Evolutionary conservation across 2,888 invertebrate species (phyloP), one percentile per base, ranked within the genome.

Genomic region (Stenichneumon culpator): DNA sequence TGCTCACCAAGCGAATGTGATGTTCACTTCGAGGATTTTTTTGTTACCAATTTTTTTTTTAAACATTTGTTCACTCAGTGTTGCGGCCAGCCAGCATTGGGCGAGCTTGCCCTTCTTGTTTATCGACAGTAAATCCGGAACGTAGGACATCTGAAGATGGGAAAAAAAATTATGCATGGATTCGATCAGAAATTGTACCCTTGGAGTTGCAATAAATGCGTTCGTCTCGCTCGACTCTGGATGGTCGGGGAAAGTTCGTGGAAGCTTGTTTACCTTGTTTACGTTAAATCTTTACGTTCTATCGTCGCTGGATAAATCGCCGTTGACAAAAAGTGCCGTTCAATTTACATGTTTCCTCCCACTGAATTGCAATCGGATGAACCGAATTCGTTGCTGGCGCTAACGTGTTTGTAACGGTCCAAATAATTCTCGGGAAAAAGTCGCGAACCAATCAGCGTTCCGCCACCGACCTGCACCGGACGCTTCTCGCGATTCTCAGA

Each of bases 11-110:
- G 60, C 39, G 22, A 16, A 3, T 9, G 3, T 7, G 19, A 89
- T 28, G 28, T 87, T 19, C 5, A 88, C 84, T 5, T 73, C 57
- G 19, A 70, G 36, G 16, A 90, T 57, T 0, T 22, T 25, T n/a
- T 14, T n/a, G 5, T 50, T 50, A 9, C 39, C 85, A 2, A 75
- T 86, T 1, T 5, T 39, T 68, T 47, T 78, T 47, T 84, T 87
- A 47, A 91, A 90, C 39, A 57, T 65, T 70, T 79, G 36, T 16
- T 88, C 87, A 25, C 63, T 89, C 1, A 81, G 11, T 0, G 79
- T 89, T 5, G 88, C 89, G 19, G 91, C 90, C 3, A 91, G 74
- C 90, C 90, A 90, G 22, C 86, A 86, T 44, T 74, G 60, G 5
- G 88, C 57, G 6, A 91, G 60, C 67, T 86, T 86, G 14, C 88